Evolutionary conservation across 2,113 vertebrate species (phyloP).

Genomic region (Diadophis punctatus): DNA sequence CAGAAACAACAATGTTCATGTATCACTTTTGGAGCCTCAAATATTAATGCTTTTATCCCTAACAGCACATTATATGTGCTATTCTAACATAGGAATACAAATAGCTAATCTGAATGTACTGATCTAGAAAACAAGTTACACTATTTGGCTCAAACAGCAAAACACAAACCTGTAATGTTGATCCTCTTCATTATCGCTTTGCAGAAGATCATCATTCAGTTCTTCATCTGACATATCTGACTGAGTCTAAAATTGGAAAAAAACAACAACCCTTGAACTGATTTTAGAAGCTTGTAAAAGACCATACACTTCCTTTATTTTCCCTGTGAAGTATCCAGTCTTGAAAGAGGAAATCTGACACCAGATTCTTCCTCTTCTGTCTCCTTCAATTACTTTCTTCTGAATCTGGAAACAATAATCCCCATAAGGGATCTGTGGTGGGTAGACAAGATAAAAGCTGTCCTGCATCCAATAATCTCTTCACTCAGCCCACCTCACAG

Average conservation of each 20-base stretch:
- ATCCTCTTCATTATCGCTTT: conserved; percentile 93
- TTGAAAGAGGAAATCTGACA: neutral
- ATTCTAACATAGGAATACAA: neutral
- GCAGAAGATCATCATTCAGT: conserved; percentile 93
- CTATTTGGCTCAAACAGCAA: neutral
- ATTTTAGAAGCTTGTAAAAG: neutral
- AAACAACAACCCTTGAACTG: neutral
- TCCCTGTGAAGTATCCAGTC: neutral
- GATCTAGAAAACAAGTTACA: neutral
- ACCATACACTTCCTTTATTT: neutral
- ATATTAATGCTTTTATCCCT: neutral
- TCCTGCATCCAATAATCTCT: neutral
- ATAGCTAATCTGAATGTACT: neutral
- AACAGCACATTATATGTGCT: neutral
- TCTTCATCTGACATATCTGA: conserved; percentile 95
- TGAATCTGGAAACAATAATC: neutral
- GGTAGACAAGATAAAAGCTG: neutral
- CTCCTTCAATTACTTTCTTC: neutral
- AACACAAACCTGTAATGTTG: conserved; percentile 70
- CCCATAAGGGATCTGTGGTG: neutral
- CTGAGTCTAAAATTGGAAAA: conserved; percentile 75
- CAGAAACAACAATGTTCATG: neutral
- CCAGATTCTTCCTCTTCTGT: neutral
- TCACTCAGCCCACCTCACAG: neutral
- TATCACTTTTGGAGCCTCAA: neutral